These are phyloP conservation scores for Nipponacmea schrenckii DNA, from an alignment of 2,888 invertebrate genomes.

Conservation along the genomic window DNA sequence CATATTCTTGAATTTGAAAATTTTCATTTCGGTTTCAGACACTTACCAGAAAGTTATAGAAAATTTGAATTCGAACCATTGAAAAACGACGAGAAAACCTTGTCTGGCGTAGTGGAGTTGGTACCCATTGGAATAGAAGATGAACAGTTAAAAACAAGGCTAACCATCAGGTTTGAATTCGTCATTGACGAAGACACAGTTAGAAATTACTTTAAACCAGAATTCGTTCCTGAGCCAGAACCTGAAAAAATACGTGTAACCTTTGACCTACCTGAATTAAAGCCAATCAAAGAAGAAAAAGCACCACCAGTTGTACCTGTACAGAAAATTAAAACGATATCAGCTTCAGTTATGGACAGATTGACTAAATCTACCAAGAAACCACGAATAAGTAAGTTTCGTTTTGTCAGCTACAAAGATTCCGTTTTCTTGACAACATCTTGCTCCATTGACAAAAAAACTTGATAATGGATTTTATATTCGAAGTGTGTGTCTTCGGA, in stretches of 20 bases:
- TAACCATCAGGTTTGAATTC: slow-evolving; percentile 48
- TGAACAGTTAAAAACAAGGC: slow-evolving; percentile 30
- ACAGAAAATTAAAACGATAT: slow-evolving; percentile 46
- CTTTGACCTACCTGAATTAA: slow-evolving; percentile 37
- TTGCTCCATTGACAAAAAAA: too few species aligned
- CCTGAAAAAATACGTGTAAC: slow-evolving; percentile 45
- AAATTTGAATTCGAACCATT: slow-evolving; percentile 59
- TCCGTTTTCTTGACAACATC: not conserved
- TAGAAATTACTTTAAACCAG: slow-evolving; percentile 51
- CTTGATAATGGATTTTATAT: too few species aligned
- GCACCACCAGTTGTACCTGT: slow-evolving; percentile 33
- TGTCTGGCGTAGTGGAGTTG: slow-evolving; percentile 48
- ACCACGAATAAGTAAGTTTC: slow-evolving; percentile 33
- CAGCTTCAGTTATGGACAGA: slow-evolving; percentile 43
- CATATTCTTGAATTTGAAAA: not conserved
- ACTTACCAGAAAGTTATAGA: slow-evolving; percentile 58
- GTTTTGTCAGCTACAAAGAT: slow-evolving; percentile 12
- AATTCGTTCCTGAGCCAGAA: slow-evolving; percentile 46
- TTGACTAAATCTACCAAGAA: slow-evolving; percentile 43
- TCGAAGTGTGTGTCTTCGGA: too few species aligned
- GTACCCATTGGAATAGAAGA: slow-evolving; percentile 40
- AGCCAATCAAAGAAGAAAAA: slow-evolving; percentile 39
- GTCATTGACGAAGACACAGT: slow-evolving; percentile 52
- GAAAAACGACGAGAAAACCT: slow-evolving; percentile 42
- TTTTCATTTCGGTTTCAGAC: slow-evolving; percentile 34